Evolutionary conservation across 2,797 vertebrate species (phyloP), one percentile per base, ranked within the genome.

Genomic region (Lacerta viridis): DNA sequence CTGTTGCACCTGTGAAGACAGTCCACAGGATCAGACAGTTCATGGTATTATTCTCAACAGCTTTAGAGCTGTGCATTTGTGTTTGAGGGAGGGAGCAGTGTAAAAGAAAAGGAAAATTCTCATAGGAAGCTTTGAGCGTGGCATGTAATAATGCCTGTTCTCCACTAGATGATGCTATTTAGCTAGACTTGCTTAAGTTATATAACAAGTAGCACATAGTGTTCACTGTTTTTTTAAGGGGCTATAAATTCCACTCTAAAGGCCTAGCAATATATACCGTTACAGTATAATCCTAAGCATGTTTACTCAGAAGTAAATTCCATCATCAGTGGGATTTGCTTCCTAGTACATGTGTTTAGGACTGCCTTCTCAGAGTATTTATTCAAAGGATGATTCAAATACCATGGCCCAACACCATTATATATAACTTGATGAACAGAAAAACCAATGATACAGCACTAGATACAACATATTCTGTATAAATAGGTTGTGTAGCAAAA

Each of bases 91-190:
- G 25, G 36, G 3, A 11, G 29, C 27, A 13, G n/a, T 85, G 50
- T 80, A 85, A 0, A 61, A 61, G 46, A 55, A 25, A 84, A 77
- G 50, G 36, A 39, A n/a, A 78, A 61, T 33, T 39, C 8, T 43
- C 41, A 80, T 13, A 8, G 27, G 78, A 80, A 41, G 77, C 9
- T 46, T 43, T 85, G 41, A 72, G 23, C 29, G 1, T 1, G 84
- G 75, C 39, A 43, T 88, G 92, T 36, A 33, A 94, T 72, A 59
- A 91, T 90, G 84, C 86, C 91, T 25, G 8, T 87, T 72, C 6
- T 89, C 95, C 95, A 95, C 95, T 96, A 96, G 95, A 90, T 95
- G 95, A n/a, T 95, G 94, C 94, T 88, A 86, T 75, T 25, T 8
- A 90, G 2, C 66, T 61, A 88, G 39, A n/a, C 9, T 64, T 17